Percentiles rank a stretch among this genome's conserved stretches.
Evolutionary conservation across 2,113 vertebrate species (phyloP).

Genomic region (Podarcis raffonei): DNA sequence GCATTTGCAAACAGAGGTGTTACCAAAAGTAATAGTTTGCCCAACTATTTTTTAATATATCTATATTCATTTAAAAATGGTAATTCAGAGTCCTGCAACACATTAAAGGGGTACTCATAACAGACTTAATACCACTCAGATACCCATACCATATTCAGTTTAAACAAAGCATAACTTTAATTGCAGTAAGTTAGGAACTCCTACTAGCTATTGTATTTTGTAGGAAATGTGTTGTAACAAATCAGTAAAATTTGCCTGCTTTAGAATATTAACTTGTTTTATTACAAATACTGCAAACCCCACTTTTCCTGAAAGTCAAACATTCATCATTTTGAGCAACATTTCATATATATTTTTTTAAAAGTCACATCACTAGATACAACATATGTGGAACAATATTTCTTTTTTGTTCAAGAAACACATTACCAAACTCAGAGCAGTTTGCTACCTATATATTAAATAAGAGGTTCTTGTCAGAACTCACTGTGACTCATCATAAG

Average conservation of each 20-base stretch:
- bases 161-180: conserved; percentile 47
- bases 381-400: conserved; percentile 71
- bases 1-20: conserved; percentile 49
- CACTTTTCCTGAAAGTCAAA: conserved; percentile 63
- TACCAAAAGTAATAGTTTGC: conserved; percentile 35
- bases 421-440: conserved; percentile 79
- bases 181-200: conserved; percentile 58
- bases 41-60: conserved; percentile 34
- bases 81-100: conserved; percentile 48
- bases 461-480: conserved; percentile 84
- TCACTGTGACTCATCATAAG: conserved; percentile 91
- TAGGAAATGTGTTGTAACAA: conserved; percentile 52
- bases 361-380: conserved; percentile 67
- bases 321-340: conserved; percentile 66
- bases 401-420: conserved; percentile 74
- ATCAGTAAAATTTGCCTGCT: conserved; percentile 1
- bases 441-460: conserved; percentile 81
- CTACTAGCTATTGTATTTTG: conserved; percentile 51
- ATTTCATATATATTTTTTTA: conserved; percentile 60
- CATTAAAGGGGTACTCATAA: conserved; percentile 31
- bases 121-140: conserved; percentile 43
- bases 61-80: not conserved
- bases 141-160: conserved; percentile 27
- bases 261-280: conserved; percentile 50
- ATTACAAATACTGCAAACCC: conserved; percentile 52